A percentile compares a stretch with the other conserved stretches of the same genome.
These are phyloP conservation scores for Synergus gifuensis DNA, from an alignment of 2,888 invertebrate species.

Conservation along the genomic window DNA sequence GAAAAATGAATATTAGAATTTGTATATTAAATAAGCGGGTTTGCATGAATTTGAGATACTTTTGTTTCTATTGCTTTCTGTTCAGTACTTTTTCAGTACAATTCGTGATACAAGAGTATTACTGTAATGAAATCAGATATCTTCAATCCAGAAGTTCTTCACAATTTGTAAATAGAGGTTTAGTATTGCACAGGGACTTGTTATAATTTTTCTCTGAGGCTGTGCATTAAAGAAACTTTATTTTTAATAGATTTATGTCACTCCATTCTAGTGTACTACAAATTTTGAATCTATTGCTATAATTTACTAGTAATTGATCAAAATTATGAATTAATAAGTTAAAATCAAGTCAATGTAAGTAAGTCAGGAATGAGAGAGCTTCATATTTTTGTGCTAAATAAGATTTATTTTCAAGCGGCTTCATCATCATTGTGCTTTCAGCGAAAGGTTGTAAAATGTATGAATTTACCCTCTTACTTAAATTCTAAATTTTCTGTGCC, in stretches of 20 bases:
- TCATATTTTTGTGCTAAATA: neutral
- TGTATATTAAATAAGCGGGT: neutral
- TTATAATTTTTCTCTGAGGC: constrained; percentile 36
- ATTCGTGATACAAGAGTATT: constrained; percentile 48
- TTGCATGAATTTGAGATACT: constrained; percentile 25
- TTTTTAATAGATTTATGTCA: constrained; percentile 19
- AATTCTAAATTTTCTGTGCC: neutral
- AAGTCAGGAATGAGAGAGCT: neutral
- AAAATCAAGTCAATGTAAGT: neutral
- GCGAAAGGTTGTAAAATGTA: neutral
- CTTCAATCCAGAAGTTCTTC: constrained; percentile 30
- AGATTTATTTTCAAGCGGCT: neutral
- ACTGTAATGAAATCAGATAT: neutral
- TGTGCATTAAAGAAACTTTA: constrained; percentile 40
- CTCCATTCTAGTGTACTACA: neutral
- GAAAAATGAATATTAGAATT: neutral
- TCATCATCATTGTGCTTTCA: neutral
- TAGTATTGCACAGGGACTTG: constrained; percentile 33
- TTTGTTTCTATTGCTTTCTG: constrained; percentile 46
- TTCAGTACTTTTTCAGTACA: constrained; percentile 44
- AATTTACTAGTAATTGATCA: neutral
- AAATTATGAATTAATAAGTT: neutral
- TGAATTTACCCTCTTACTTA: neutral
- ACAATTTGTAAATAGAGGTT: constrained; percentile 34
- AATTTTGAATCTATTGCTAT: neutral